A percentile compares a stretch with the other conserved stretches of the same genome.
phyloP scores from a whole-genome alignment of 2,888 invertebrate species.

The Andrena bicolor region DNA sequence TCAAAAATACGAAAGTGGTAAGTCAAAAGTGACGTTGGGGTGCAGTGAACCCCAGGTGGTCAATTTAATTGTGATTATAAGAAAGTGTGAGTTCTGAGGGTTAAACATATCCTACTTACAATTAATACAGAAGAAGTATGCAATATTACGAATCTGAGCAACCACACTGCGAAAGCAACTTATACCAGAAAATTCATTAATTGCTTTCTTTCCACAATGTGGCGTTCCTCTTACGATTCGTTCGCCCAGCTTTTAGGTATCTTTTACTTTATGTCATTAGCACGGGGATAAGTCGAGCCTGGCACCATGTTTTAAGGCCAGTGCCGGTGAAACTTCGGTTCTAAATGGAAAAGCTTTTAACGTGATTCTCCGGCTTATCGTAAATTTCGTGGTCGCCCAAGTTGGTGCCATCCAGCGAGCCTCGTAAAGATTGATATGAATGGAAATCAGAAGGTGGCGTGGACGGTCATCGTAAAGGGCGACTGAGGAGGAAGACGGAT shows the following conservation, averaged over 20 bases:
- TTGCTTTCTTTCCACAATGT: not conserved
- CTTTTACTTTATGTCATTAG: not conserved
- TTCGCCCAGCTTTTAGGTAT: not conserved
- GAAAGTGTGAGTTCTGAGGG: no score
- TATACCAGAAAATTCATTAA: not conserved
- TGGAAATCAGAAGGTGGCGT: slow-evolving; percentile 7
- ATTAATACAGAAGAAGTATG: no score
- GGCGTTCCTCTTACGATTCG: not conserved
- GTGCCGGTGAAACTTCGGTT: slow-evolving; percentile 14
- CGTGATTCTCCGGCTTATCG: slow-evolving; percentile 23
- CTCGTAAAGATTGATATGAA: slow-evolving; percentile 12
- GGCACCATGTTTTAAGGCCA: not conserved
- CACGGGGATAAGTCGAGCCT: not conserved
- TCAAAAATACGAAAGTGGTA: no score
- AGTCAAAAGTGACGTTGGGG: no score
- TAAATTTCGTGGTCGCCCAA: slow-evolving; percentile 25
- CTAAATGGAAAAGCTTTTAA: slow-evolving; percentile 35
- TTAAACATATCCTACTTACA: no score
- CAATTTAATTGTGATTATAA: no score
- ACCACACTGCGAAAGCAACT: no score
- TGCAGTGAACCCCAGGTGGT: no score
- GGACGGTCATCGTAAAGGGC: not conserved
- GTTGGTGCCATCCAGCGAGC: not conserved
- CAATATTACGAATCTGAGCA: no score
- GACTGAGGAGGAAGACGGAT: not conserved